Percentiles rank a stretch among this genome's conserved stretches.
Conservation (phyloP, 2,113 vertebrate species). For the Marmota flaviventris region DNA sequence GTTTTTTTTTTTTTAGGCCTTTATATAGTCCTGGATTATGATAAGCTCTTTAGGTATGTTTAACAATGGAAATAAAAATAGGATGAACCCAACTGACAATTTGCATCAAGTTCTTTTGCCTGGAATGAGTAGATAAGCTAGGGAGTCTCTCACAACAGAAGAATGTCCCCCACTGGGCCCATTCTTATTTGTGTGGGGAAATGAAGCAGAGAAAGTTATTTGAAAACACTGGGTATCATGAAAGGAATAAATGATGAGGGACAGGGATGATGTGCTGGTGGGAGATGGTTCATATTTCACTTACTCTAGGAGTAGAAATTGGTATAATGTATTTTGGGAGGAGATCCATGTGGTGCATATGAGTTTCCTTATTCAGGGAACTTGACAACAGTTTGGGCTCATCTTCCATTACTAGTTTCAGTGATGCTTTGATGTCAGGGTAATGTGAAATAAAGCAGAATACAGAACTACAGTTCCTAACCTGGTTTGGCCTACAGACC, state of each 20-base stretch:
- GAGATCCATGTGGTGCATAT: neutral
- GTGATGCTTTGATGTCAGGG: neutral
- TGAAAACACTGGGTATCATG: too few relatives aligned
- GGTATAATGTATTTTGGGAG: neutral
- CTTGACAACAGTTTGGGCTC: neutral
- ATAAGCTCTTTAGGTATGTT: neutral
- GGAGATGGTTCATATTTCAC: neutral
- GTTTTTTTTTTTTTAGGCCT: neutral
- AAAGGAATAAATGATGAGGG: neutral
- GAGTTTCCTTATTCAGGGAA: neutral
- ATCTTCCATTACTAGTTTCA: neutral
- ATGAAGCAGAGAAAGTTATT: neutral
- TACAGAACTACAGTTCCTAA: too few relatives aligned
- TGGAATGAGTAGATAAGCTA: neutral
- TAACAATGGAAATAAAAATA: neutral
- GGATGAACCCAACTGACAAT: too few relatives aligned
- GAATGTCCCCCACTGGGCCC: neutral
- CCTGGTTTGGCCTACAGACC: neutral
- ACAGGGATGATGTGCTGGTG: too few relatives aligned
- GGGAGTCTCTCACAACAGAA: neutral
- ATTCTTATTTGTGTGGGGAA: rapidly evolving
- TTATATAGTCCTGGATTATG: neutral
- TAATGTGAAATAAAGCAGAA: neutral
- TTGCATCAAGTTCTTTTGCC: neutral
- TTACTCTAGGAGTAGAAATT: neutral